Evolutionary conservation across 1,140 invertebrate species (phyloP).

Genomic region (Tetragnatha versicolor): DNA sequence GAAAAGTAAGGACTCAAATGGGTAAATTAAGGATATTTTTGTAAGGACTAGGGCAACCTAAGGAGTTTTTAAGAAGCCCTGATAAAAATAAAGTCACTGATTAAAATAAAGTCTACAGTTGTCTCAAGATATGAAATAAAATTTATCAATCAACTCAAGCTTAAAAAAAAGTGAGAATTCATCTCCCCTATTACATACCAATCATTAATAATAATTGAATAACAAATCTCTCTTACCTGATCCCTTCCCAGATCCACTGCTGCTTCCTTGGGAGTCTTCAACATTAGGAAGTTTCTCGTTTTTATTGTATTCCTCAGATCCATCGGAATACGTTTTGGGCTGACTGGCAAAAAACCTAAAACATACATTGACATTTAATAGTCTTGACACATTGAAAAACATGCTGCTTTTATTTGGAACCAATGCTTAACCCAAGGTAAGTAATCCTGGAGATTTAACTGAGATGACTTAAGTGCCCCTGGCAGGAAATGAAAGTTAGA

Average conservation of each 20-base stretch:
- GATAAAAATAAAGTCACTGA: no score
- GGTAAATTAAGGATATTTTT: no score
- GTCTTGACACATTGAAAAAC: neutral
- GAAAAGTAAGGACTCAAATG: no score
- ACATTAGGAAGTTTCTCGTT: conserved; percentile 47
- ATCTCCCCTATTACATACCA: neutral
- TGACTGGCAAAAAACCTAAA: conserved; percentile 82
- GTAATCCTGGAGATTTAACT: no score
- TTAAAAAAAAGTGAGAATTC: neutral
- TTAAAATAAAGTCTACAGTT: no score
- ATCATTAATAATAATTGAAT: neutral
- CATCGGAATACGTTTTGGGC: conserved; percentile 70
- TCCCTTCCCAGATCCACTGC: conserved; percentile 29
- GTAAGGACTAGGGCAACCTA: no score
- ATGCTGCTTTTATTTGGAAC: neutral
- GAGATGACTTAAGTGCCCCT: no score
- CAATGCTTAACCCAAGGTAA: no score
- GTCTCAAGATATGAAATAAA: neutral
- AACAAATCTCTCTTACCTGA: conserved; percentile 18
- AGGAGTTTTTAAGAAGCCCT: no score
- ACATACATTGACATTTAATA: neutral
- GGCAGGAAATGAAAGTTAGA: no score
- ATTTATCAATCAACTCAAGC: neutral
- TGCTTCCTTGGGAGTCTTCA: conserved; percentile 28
- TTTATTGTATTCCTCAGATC: conserved; percentile 63